A percentile compares a stretch with the other conserved stretches of the same genome.
Conservation (phyloP, 2,113 vertebrate species). For the Callithrix jacchus region DNA sequence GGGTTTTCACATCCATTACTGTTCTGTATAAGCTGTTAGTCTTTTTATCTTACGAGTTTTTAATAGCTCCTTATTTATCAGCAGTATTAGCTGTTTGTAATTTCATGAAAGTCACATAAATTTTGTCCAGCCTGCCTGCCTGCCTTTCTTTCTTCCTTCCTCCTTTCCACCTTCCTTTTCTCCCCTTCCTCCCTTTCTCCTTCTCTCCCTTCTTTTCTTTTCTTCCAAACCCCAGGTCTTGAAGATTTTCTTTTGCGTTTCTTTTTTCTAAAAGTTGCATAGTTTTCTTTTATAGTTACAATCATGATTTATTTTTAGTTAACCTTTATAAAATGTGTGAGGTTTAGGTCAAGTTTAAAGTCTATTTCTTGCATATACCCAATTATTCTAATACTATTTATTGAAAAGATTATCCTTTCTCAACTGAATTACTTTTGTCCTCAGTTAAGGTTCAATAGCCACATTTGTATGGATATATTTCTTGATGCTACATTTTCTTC, state of each 20-base stretch:
- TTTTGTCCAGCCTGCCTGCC: background rate
- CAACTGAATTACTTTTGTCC: background rate
- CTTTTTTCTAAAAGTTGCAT: background rate
- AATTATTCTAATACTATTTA: background rate
- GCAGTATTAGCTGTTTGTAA: background rate
- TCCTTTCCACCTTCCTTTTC: no score
- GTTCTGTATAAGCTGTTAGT: background rate
- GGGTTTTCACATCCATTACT: background rate
- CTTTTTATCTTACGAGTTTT: background rate
- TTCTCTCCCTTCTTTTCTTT: background rate
- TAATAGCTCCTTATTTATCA: background rate
- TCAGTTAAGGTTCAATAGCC: background rate
- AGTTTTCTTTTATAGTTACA: background rate
- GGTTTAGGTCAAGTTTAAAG: background rate
- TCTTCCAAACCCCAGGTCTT: background rate
- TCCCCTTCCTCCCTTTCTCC: background rate
- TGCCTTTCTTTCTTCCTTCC: no score
- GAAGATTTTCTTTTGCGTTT: background rate
- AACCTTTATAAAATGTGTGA: background rate
- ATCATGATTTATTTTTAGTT: background rate
- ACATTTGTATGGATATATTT: background rate
- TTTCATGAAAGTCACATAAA: background rate
- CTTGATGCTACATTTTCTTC: background rate
- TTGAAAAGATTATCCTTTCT: background rate
- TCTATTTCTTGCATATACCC: background rate